Evolutionary conservation across 2,888 invertebrate species (phyloP).

Genomic region (Melinaea menophilus): DNA sequence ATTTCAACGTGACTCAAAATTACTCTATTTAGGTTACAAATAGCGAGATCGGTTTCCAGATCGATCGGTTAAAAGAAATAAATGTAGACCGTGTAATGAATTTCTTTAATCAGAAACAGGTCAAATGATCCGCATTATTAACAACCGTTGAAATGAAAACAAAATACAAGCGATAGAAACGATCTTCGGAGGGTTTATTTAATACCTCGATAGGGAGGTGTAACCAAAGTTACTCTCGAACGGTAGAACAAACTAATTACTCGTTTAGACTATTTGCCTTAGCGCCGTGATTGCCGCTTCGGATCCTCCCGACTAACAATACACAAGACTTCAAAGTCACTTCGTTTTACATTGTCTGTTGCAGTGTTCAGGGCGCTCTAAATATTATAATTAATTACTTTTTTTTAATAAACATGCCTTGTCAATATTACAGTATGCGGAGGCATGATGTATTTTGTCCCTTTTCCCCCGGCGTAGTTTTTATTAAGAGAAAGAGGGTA

Average conservation of each 20-base stretch:
- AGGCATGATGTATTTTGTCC: constrained; percentile 39
- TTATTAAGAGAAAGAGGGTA: constrained; percentile 70
- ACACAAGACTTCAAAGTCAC: constrained; percentile 10
- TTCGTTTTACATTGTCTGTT: background rate
- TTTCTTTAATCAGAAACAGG: background rate
- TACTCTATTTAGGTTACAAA: background rate
- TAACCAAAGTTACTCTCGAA: constrained; percentile 36
- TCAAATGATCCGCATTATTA: constrained; percentile 3
- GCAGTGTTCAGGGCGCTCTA: background rate
- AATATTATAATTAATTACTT: constrained; percentile 2
- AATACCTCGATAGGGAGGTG: constrained; percentile 16
- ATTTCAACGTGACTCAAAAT: background rate
- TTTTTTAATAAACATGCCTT: constrained; percentile 18
- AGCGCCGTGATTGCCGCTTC: constrained; percentile 57
- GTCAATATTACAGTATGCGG: constrained; percentile 26
- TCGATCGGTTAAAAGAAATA: background rate
- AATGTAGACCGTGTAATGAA: background rate
- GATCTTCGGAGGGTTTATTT: constrained; percentile 1
- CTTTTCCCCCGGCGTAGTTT: constrained; percentile 60
- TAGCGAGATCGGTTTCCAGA: background rate
- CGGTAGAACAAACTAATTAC: constrained; percentile 68
- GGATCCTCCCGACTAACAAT: constrained; percentile 19
- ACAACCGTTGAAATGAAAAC: constrained; percentile 1
- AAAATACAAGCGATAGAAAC: background rate
- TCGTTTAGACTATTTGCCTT: constrained; percentile 66